Conservation (phyloP, 2,113 vertebrate genomes). For the Ranitomeya imitator region DNA sequence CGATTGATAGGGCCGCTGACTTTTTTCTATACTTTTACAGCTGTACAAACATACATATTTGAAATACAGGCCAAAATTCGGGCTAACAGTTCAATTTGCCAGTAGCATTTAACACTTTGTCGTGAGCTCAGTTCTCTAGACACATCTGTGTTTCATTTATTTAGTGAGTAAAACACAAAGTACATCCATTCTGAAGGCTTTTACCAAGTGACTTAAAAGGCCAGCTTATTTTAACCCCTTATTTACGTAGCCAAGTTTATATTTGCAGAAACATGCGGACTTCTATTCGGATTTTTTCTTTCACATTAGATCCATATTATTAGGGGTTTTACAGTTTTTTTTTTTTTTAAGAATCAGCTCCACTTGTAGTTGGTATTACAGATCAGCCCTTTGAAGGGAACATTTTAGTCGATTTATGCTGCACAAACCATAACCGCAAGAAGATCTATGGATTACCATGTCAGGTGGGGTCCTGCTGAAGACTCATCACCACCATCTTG, state of each 20-base stretch:
- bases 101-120: slow-evolving; percentile 74
- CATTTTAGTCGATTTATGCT: no score
- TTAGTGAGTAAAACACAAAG: slow-evolving; percentile 41
- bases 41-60: slow-evolving; percentile 73
- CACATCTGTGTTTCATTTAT: slow-evolving; percentile 77
- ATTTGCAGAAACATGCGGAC: background rate
- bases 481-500: no score
- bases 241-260: background rate
- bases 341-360: background rate
- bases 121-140: slow-evolving; percentile 67
- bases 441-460: no score
- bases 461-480: no score
- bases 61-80: slow-evolving; percentile 70
- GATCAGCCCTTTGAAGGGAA: background rate
- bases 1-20: slow-evolving; percentile 69
- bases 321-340: background rate
- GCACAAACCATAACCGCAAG: no score
- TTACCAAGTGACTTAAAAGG: slow-evolving; percentile 46
- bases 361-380: background rate
- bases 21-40: slow-evolving; percentile 72
- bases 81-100: slow-evolving; percentile 68
- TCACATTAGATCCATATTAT: background rate
- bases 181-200: slow-evolving; percentile 30
- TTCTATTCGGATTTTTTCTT: background rate
- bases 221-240: slow-evolving; percentile 34